Evolutionary conservation across 1,140 invertebrate genomes (phyloP).

Genomic region (Drosophila ananassae): DNA sequence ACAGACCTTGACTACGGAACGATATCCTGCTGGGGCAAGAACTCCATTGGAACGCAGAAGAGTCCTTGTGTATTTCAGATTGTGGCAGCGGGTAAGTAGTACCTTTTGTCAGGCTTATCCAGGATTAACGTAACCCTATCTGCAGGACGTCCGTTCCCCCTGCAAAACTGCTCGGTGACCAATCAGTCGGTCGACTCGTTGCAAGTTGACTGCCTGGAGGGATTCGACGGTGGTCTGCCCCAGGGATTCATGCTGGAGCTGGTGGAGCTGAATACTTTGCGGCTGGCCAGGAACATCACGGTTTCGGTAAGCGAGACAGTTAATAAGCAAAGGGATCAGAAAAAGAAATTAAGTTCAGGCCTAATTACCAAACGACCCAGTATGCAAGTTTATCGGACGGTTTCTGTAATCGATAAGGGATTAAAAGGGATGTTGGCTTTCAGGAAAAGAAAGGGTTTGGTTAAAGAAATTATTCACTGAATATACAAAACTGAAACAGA

Average conservation of each 20-base stretch:
- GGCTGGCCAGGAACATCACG: slow-evolving; percentile 83
- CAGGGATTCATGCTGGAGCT: slow-evolving; percentile 92
- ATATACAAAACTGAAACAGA: not conserved
- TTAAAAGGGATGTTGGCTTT: not conserved
- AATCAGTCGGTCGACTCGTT: slow-evolving; percentile 93
- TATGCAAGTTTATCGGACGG: not conserved
- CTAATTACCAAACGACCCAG: slow-evolving; percentile 2
- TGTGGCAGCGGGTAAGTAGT: slow-evolving; percentile 87
- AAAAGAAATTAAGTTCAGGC: not conserved
- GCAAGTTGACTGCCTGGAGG: slow-evolving; percentile 91
- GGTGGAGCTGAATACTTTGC: slow-evolving; percentile 86
- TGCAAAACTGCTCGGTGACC: slow-evolving; percentile 94
- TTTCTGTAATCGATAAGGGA: slow-evolving; percentile 4
- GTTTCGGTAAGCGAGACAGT: slow-evolving; percentile 64
- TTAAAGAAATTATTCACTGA: not conserved
- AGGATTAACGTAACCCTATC: slow-evolving; percentile 6
- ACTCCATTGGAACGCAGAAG: slow-evolving; percentile 92
- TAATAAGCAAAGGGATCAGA: slow-evolving; percentile 16
- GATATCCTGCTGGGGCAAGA: slow-evolving; percentile 92
- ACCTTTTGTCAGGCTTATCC: not conserved
- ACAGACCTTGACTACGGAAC: slow-evolving; percentile 95
- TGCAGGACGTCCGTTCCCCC: slow-evolving; percentile 92
- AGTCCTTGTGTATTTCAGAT: slow-evolving; percentile 94
- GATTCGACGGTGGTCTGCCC: slow-evolving; percentile 93
- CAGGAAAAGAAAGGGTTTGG: not conserved